Evolutionary conservation across 2,797 vertebrate species (phyloP), one percentile per base, ranked within the genome.

Genomic region (Labroides dimidiatus): DNA sequence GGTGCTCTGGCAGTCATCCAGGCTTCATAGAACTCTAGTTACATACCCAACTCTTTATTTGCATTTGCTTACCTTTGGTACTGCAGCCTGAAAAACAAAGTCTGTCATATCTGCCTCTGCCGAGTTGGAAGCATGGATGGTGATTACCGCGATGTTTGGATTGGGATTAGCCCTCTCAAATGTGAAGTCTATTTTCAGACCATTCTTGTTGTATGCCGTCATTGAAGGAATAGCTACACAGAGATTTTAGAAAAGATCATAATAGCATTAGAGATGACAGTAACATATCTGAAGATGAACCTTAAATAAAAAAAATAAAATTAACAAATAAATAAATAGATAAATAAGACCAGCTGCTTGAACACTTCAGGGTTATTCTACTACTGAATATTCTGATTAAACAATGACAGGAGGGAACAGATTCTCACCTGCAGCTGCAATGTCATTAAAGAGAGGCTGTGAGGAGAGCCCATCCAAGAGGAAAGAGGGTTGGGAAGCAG

Each of bases 31-130:
- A 33, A 33, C 30, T 33, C 4, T 5, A 33, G 30, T 33, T 33
- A 33, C 30, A 33, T 8, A 33, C 30, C 8, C 1, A 33, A 33
- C 30, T 33, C 30, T 33, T 33, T 33, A 11, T 42, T 7, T n/a
- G 21, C 2, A 13, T 4, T 11, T 33, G 36, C 81, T 87, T 92
- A 98, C 98, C 98, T 99, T 99, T 99, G 98, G 98, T 96, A 99
- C 98, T 91, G 98, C 98, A 95, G 98, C 98, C 93, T 99, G 98
- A 93, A 99, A 99, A 93, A 99, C 97, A 90, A 99, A 99, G 64
- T 99, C 98, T 36, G 96, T 98, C 97, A 99, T 99, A 54, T 99
- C 98, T 77, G 94, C 90, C 65, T 99, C 98, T 57, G 96, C 97
- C 78, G 95, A 93, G 93, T 99, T 99, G 81, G 96, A 96, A 87